phyloP scores from a whole-genome alignment of 2,113 vertebrate species.

The Pitta sordida region DNA sequence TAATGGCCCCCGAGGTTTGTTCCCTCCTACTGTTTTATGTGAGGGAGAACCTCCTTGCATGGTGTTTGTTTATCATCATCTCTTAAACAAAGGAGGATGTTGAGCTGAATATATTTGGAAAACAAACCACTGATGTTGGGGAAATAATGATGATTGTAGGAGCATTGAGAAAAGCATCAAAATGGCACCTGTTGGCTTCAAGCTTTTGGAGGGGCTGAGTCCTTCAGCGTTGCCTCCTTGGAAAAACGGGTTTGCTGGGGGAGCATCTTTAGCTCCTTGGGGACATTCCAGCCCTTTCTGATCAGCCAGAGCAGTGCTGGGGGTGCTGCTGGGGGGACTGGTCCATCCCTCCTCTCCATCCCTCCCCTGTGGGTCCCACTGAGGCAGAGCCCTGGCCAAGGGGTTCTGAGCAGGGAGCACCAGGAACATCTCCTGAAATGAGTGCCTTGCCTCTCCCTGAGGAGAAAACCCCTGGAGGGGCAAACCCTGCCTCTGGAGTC shows the following conservation, averaged over 20 bases:
- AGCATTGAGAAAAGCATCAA: background rate
- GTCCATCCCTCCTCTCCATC: too few species aligned
- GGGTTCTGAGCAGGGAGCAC: background rate
- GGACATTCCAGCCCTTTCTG: background rate
- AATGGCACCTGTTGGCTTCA: background rate
- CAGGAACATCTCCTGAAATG: background rate
- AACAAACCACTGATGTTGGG: background rate
- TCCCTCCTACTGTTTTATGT: background rate
- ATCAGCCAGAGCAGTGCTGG: background rate
- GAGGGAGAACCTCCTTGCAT: background rate
- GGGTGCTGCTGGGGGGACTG: background rate
- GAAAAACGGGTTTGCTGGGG: background rate
- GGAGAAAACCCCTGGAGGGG: background rate
- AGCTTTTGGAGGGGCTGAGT: background rate
- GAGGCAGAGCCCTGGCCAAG: background rate
- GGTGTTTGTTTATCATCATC: background rate
- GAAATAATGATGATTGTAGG: background rate
- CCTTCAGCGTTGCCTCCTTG: background rate
- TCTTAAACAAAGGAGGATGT: constrained; percentile 1
- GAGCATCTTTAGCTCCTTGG: background rate
- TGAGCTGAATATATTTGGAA: background rate
- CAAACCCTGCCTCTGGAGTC: background rate
- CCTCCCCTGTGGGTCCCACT: background rate
- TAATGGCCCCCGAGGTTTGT: constrained; percentile 3
- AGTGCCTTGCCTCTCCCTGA: background rate